Evolutionary conservation across 2,888 invertebrate species (phyloP).

Genomic region (Nowickia ferox): DNA sequence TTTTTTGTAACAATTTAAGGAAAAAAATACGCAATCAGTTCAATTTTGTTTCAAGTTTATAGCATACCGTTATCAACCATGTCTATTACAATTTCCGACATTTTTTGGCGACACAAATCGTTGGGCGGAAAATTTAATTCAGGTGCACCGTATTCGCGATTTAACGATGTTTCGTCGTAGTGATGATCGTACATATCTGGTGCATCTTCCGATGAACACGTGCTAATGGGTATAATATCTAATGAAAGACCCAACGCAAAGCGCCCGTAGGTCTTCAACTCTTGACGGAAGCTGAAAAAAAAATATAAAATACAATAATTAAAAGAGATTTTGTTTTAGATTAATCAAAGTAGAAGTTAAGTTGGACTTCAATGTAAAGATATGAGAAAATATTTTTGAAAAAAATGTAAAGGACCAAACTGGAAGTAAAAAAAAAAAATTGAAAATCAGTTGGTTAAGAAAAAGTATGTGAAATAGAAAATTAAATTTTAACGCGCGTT

Average conservation of each 20-base stretch:
- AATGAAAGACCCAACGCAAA: slow-evolving; percentile 88
- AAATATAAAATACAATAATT: not conserved
- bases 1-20: not conserved
- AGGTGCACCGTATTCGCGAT: slow-evolving; percentile 78
- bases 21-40: slow-evolving; percentile 1
- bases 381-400: too few species aligned
- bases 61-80: slow-evolving; percentile 86
- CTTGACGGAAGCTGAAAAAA: slow-evolving; percentile 85
- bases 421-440: too few species aligned
- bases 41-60: slow-evolving; percentile 77
- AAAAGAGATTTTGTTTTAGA: not conserved
- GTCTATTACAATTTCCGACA: slow-evolving; percentile 88
- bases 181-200: slow-evolving; percentile 86
- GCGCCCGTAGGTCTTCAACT: slow-evolving; percentile 86
- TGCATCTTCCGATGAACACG: slow-evolving; percentile 88
- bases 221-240: slow-evolving; percentile 89
- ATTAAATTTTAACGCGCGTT: too few species aligned
- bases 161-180: slow-evolving; percentile 78
- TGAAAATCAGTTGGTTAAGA: too few species aligned
- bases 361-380: too few species aligned
- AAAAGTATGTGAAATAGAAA: too few species aligned
- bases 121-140: slow-evolving; percentile 84
- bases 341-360: too few species aligned
- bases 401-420: too few species aligned
- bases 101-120: slow-evolving; percentile 86